Base-by-base conservation (phyloP, 1,140 invertebrate species). In the Aphelenchoides avenae region DNA sequence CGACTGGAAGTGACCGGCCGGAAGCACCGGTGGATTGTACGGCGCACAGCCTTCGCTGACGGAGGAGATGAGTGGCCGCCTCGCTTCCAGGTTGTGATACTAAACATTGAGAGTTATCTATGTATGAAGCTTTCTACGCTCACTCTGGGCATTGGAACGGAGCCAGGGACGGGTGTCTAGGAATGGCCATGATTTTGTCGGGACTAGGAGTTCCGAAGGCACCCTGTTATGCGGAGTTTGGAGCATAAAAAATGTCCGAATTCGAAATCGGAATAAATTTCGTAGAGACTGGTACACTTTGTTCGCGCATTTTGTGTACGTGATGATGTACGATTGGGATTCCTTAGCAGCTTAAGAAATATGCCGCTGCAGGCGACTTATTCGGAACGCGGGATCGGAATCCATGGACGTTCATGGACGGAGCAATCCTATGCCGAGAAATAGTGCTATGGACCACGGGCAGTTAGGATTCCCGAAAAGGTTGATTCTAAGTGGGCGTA, bases 21-120 rank as follows among this genome's bases (percentile, higher is more conserved):
- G 53, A 22, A 61, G 42, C 9, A 68, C 64, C 24, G 42, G 9
- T n/a, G 56, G 24, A 15, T 47, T 31, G 29, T 68, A 59, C 6
- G 52, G 64, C 30, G 62, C 52, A 36, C 41, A 39, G 41, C 36
- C 20, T 41, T 65, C 64, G 34, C 56, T 68, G 24, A 65, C 40
- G 34, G 64, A 62, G 20, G 63, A 33, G 40, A 65, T 65, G 24
- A 65, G 47, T 11, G 63, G 63, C 47, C 46, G 64, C 24, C 55
- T 27, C 24, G 65, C 58, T 29, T 64, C 64, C 20, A 64, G 43
- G n/a, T 22, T 18, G 29, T 64, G 7, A 44, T 13, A 36, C 34
- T 36, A 36, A 58, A 51, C 27, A 20, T 15, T 46, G 29, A 18
- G 13, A 52, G 56, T 52, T 9, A 52, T 20, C 6, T 37, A 9